Conservation (phyloP, 2,888 invertebrate species). For the Zygaena filipendulae region DNA sequence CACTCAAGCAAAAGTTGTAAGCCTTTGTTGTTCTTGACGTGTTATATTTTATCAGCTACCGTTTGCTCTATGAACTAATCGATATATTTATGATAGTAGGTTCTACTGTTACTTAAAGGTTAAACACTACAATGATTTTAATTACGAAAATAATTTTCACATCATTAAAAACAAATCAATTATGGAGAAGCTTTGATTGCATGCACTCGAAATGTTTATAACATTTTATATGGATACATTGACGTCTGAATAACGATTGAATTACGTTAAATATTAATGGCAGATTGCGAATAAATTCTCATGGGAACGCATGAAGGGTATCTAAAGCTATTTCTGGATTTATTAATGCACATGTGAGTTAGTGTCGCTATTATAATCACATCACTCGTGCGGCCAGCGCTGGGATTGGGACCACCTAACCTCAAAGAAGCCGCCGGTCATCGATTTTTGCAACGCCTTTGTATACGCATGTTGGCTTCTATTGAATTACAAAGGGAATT, state of each 20-base stretch:
- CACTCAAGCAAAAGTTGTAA: conserved; percentile 48
- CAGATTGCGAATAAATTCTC: conserved; percentile 31
- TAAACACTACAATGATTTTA: too few species aligned
- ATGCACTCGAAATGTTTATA: too few species aligned
- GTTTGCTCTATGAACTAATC: conserved; percentile 19
- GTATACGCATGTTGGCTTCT: conserved; percentile 38
- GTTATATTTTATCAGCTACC: conserved; percentile 22
- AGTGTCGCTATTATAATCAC: conserved; percentile 65
- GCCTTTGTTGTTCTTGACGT: conserved; percentile 29
- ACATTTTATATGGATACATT: too few species aligned
- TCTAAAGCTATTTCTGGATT: conserved; percentile 30
- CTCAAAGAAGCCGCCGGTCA: conserved; percentile 54
- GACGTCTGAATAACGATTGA: too few species aligned
- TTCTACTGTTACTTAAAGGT: too few species aligned
- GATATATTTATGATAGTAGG: too few species aligned
- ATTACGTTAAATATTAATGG: too few species aligned
- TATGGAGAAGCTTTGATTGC: too few species aligned
- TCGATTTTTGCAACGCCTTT: conserved; percentile 58
- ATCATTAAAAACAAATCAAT: too few species aligned
- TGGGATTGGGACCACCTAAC: conserved; percentile 52
- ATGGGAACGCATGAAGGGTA: too few species aligned
- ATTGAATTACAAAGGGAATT: too few species aligned
- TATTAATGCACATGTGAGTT: conserved; percentile 41
- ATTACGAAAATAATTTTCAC: too few species aligned
- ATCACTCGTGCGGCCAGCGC: conserved; percentile 38